phyloP scores from a whole-genome alignment of 1,140 invertebrate species.

The Rhopalosiphum maidis region DNA sequence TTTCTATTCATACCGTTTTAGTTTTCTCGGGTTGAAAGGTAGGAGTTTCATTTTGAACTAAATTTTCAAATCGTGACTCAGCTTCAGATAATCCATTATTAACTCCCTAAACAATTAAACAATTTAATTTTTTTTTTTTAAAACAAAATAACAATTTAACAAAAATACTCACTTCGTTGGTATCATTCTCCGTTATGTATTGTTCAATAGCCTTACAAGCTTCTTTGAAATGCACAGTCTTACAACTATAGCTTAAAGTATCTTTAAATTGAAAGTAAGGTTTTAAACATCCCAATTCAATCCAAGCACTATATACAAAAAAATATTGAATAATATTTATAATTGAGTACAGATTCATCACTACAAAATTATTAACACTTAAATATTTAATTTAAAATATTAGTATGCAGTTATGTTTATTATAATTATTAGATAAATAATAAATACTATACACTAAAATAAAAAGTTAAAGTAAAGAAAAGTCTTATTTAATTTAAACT shows the following conservation, averaged over 20 bases:
- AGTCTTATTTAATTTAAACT: conserved; percentile 65
- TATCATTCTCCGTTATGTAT: conserved; percentile 72
- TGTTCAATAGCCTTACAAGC: conserved; percentile 87
- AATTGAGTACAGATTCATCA: not conserved
- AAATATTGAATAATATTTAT: not conserved
- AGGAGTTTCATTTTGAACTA: not conserved
- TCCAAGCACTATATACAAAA: conserved; percentile 79
- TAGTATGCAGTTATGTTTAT: not conserved
- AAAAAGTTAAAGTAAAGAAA: not conserved
- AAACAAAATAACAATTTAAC: not conserved
- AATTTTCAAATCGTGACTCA: conserved; percentile 40
- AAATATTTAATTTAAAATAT: not conserved
- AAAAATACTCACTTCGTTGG: not conserved
- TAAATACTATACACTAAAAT: not conserved
- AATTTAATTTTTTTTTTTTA: not conserved
- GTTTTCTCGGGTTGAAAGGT: not conserved
- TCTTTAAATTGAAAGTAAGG: conserved; percentile 84
- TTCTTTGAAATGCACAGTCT: conserved; percentile 81
- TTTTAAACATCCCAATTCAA: conserved; percentile 84
- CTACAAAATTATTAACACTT: not conserved
- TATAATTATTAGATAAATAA: not conserved
- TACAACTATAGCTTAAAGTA: conserved; percentile 77
- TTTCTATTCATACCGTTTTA: not conserved
- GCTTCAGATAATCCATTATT: conserved; percentile 13
- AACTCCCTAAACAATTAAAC: not conserved